phyloP scores from a whole-genome alignment of 1,140 invertebrate genomes.

The Eupristina koningsbergeri region DNA sequence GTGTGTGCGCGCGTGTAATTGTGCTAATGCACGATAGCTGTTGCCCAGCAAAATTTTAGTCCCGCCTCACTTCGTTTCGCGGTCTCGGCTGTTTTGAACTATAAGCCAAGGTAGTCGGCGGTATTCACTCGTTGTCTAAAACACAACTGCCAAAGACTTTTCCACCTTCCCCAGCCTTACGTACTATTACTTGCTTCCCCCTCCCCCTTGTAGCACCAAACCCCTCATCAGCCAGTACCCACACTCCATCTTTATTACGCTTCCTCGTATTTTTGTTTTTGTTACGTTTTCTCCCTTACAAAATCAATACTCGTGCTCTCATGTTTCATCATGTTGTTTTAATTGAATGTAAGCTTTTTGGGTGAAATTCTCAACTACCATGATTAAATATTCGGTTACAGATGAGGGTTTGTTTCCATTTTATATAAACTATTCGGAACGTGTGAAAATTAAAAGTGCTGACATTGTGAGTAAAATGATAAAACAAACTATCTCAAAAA shows the following conservation, averaged over 20 bases:
- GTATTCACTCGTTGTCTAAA: constrained; percentile 32
- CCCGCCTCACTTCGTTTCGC: background rate
- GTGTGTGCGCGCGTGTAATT: background rate
- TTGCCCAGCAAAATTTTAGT: constrained; percentile 47
- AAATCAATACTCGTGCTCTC: constrained; percentile 12
- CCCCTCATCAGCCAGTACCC: too few species aligned
- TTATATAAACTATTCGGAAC: too few species aligned
- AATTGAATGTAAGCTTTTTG: background rate
- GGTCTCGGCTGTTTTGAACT: constrained; percentile 59
- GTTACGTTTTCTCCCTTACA: background rate
- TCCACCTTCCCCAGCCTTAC: constrained; percentile 52
- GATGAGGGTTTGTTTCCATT: too few species aligned
- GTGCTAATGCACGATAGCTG: background rate
- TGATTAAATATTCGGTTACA: too few species aligned
- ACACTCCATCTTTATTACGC: too few species aligned
- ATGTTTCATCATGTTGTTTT: constrained; percentile 15
- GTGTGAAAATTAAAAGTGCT: too few species aligned
- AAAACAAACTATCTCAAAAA: too few species aligned
- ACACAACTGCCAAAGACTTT: constrained; percentile 54
- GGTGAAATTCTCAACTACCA: too few species aligned
- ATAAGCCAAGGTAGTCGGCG: constrained; percentile 59
- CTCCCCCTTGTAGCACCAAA: too few species aligned
- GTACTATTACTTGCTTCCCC: background rate
- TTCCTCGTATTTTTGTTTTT: background rate
- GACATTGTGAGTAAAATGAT: too few species aligned